Base-by-base conservation (phyloP, 2,113 vertebrate genomes). In the Corythoichthys intestinalis region DNA sequence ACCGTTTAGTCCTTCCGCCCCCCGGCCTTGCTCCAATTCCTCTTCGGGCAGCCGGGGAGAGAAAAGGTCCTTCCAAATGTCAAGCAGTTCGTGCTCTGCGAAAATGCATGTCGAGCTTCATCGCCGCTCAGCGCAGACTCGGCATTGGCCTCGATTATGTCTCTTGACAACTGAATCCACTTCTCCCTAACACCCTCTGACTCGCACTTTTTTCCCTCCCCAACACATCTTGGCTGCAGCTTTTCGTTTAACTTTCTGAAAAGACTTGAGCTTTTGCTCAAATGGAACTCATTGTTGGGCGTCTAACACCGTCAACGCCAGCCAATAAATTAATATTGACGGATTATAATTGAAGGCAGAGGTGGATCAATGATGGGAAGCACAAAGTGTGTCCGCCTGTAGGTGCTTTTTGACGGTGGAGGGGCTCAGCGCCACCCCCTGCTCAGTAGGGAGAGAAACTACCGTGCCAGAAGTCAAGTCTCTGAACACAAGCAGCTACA, bases 21-120 rank as follows among this genome's bases (percentile, higher is more conserved):
- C 39, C 60, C 39, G 14, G 37, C 39, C 60, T 28, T 34, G 64
- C 53, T 67, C 48, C 13, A 60, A 48, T 67, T 66, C 12, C 15
- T 54, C 50, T 48, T 6, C 39, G 64, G 57, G 61, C 37, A 58
- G 44, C 20, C 6, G 62, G 20, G 54, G 65, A 44, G 63, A 77
- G 56, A 37, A 58, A 67, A 75, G 70, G 68, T 80, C 75, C 72
- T 38, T 77, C 71, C 66, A 80, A 83, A 83, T 80, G 78, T 83
- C 79, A 79, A 83, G 71, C 69, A 72, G 71, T 83, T 78, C 75
- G 70, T 74, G 76, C 73, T 66, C 50, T 58, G 44, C 74, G 72
- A 82, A 75, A 79, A 83, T 71, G 76, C 67, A 53, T 66, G 75
- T 65, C 11, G 49, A 76, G 73, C 69, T 70, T 75, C 11, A 65